These are phyloP conservation scores for Pinctada fucata DNA, from an alignment of 2,888 invertebrate species.

Conservation along the genomic window DNA sequence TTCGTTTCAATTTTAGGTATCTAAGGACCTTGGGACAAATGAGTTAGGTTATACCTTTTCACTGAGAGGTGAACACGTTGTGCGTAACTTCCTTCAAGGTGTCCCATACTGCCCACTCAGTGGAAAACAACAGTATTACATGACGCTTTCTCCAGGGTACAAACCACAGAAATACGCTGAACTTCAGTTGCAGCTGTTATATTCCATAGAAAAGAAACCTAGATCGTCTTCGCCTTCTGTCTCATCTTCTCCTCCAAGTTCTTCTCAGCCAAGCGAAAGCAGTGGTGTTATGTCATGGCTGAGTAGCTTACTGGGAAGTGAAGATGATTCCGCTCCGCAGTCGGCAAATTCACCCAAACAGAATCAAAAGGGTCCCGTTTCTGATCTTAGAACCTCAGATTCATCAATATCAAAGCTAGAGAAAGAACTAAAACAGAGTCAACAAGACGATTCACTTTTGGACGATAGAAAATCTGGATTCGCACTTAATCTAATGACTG, in stretches of 20 bases:
- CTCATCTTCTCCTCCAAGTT: not conserved
- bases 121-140: constrained; percentile 42
- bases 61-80: constrained; percentile 38
- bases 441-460: not conserved
- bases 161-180: constrained; percentile 33
- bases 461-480: constrained; percentile 42
- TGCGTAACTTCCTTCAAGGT: constrained; percentile 29
- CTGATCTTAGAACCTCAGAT: not conserved
- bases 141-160: constrained; percentile 31
- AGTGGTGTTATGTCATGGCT: not conserved
- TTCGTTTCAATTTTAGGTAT: constrained; percentile 32
- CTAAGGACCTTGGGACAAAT: constrained; percentile 42
- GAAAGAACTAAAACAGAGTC: not conserved
- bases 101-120: constrained; percentile 43
- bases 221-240: not conserved
- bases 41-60: constrained; percentile 40
- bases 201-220: not conserved
- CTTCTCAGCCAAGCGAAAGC: not conserved
- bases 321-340: not conserved
- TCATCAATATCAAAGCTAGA: not conserved
- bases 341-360: not conserved
- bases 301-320: not conserved
- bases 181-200: constrained; percentile 25
- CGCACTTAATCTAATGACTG: constrained; percentile 24
- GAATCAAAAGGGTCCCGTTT: not conserved